These are phyloP conservation scores for Donacobius atricapilla DNA, from an alignment of 2,113 vertebrate genomes.

Conservation along the genomic window DNA sequence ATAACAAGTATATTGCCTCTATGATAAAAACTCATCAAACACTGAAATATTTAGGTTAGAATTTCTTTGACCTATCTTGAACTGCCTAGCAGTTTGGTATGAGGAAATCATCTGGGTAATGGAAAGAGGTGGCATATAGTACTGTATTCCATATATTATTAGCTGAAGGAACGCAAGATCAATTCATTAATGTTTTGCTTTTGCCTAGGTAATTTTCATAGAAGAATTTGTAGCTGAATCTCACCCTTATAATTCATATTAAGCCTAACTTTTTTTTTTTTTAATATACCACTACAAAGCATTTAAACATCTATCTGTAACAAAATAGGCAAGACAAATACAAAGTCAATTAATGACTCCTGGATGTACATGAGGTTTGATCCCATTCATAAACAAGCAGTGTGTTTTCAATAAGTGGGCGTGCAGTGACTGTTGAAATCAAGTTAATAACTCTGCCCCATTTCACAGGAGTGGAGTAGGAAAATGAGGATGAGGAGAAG, in stretches of 20 bases:
- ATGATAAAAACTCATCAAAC: not conserved
- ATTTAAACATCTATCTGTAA: not conserved
- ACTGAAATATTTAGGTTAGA: not conserved
- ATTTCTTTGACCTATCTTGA: not conserved
- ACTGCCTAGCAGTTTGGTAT: not conserved
- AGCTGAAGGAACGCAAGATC: not conserved
- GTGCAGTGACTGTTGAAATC: not conserved
- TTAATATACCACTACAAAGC: not conserved
- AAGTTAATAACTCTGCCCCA: not conserved
- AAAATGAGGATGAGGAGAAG: conserved; percentile 11
- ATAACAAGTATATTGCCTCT: not conserved
- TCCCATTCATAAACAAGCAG: not conserved
- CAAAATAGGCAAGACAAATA: not conserved
- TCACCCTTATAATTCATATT: not conserved
- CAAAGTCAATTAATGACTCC: not conserved
- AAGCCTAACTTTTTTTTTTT: not conserved
- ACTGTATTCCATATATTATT: not conserved
- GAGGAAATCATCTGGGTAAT: not conserved
- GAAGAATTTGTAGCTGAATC: not conserved
- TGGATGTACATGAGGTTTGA: not conserved
- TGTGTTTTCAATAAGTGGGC: not conserved
- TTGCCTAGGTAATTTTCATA: not conserved
- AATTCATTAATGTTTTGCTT: not conserved
- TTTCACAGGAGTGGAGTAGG: not conserved
- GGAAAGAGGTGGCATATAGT: not conserved